Evolutionary conservation across 2,113 vertebrate species (phyloP).

Genomic region (Sylvietta virens): DNA sequence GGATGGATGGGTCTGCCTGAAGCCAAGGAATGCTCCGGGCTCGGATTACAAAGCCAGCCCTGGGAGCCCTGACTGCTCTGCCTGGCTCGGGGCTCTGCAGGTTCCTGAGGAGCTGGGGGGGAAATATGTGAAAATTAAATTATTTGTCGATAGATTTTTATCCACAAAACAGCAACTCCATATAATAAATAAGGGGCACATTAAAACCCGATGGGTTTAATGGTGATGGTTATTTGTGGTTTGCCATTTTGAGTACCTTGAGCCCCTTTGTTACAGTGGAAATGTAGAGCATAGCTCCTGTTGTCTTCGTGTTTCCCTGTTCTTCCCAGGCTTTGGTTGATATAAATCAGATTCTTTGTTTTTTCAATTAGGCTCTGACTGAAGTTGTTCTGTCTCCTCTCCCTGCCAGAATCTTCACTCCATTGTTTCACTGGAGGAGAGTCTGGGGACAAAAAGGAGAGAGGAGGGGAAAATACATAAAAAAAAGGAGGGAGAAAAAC

Average conservation of each 20-base stretch:
- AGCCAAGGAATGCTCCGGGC: neutral
- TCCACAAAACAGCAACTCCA: neutral
- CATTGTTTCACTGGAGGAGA: neutral
- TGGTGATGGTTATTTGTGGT: neutral
- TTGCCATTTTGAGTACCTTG: neutral
- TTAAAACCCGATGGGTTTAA: neutral
- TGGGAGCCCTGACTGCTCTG: neutral
- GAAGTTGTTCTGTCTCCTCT: conserved; percentile 19
- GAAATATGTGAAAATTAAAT: neutral
- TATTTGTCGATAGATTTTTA: no score
- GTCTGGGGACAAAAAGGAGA: neutral
- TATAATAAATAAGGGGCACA: neutral
- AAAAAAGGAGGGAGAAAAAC: neutral
- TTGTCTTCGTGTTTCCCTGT: neutral
- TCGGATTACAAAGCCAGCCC: neutral
- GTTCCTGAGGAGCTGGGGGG: neutral
- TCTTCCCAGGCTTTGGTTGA: neutral
- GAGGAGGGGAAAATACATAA: neutral
- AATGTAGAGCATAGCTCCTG: neutral
- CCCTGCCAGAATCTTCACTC: neutral
- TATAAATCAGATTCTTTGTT: conserved; percentile 7
- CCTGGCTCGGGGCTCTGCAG: neutral
- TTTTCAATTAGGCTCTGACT: conserved; percentile 13
- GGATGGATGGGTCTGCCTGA: neutral
- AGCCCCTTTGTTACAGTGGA: neutral